Conservation (phyloP, 2,797 vertebrate genomes). For the Manis pentadactyla region DNA sequence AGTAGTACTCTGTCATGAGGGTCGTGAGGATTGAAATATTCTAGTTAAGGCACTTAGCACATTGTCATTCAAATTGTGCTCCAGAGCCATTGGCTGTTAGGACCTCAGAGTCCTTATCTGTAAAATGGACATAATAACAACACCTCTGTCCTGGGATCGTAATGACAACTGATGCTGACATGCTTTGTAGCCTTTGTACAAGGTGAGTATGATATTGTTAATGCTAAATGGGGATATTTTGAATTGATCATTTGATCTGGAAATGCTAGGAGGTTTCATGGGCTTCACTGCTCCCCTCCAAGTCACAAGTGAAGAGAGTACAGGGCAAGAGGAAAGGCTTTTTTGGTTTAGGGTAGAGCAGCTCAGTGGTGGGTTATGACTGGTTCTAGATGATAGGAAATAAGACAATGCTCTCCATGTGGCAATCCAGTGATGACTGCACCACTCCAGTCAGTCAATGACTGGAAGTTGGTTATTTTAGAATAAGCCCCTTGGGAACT, state of each 20-base stretch:
- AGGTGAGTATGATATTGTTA: neutral
- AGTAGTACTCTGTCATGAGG: neutral
- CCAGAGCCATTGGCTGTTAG: neutral
- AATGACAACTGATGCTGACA: neutral
- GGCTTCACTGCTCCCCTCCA: neutral
- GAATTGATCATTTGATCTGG: neutral
- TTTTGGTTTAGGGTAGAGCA: neutral
- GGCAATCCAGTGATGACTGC: neutral
- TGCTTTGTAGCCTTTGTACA: neutral
- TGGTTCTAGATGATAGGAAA: neutral
- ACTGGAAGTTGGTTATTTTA: neutral
- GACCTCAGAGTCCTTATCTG: neutral
- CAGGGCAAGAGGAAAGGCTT: neutral
- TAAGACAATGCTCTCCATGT: fast-evolving
- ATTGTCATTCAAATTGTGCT: neutral
- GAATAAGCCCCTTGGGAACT: neutral
- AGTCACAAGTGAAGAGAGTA: neutral
- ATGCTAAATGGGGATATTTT: neutral
- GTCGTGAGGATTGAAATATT: neutral
- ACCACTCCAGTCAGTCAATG: neutral
- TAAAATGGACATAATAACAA: neutral
- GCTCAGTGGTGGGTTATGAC: fast-evolving
- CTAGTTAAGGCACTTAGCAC: neutral
- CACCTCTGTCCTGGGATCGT: neutral
- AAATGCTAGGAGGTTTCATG: neutral